Evolutionary conservation across 2,888 invertebrate species (phyloP).

Genomic region (Eupithecia pulchellata): DNA sequence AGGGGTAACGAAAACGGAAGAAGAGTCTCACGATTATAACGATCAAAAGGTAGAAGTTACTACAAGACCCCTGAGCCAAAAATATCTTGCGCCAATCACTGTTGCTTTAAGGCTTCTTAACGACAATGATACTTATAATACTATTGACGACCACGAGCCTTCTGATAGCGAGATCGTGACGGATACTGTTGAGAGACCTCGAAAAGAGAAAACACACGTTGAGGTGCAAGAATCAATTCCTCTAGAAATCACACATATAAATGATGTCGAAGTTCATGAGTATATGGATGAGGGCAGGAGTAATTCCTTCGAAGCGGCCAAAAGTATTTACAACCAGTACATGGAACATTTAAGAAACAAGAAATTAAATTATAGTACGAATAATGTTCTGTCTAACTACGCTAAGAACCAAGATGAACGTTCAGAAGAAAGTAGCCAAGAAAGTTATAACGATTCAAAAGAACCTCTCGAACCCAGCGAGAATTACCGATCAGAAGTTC

Average conservation of each 20-base stretch:
- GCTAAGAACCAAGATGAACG: constrained; percentile 63
- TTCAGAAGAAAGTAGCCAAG: constrained; percentile 50
- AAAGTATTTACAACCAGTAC: constrained; percentile 69
- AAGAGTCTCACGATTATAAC: constrained; percentile 52
- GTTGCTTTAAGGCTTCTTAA: constrained; percentile 85
- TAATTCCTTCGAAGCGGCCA: constrained; percentile 56
- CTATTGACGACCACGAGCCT: constrained; percentile 70
- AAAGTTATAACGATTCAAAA: constrained; percentile 52
- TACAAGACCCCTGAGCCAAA: constrained; percentile 83
- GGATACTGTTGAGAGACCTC: constrained; percentile 69
- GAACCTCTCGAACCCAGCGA: constrained; percentile 69
- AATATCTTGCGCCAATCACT: constrained; percentile 86
- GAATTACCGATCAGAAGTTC: constrained; percentile 64
- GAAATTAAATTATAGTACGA: constrained; percentile 66
- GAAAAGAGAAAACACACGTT: constrained; percentile 82
- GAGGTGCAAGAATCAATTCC: constrained; percentile 88
- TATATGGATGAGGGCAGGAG: constrained; percentile 75
- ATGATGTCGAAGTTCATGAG: constrained; percentile 77
- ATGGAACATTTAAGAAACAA: constrained; percentile 71
- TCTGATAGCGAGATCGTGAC: constrained; percentile 74
- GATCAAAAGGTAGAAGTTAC: constrained; percentile 76
- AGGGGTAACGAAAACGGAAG: constrained; percentile 65
- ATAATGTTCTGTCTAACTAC: constrained; percentile 61
- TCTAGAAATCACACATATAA: constrained; percentile 79
- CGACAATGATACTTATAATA: constrained; percentile 68